Evolutionary conservation across 2,113 vertebrate genomes (phyloP).

Genomic region (Myotis brandtii): DNA sequence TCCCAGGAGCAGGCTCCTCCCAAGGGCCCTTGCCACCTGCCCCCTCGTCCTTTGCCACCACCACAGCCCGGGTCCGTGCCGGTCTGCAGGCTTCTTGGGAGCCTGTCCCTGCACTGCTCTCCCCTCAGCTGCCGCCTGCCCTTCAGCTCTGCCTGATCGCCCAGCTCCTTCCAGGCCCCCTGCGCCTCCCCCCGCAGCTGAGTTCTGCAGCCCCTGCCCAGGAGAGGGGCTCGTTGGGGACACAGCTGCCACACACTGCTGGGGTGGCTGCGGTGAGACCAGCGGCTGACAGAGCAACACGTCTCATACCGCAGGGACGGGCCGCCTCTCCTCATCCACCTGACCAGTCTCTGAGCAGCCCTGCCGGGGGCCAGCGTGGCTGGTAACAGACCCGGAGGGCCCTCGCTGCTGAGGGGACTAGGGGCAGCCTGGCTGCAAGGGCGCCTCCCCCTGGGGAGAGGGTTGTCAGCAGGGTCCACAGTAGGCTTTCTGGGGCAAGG

Average conservation of each 20-base stretch:
- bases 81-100: no score
- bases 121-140: not conserved
- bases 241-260: rapidly evolving
- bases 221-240: not conserved
- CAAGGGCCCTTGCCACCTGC: not conserved
- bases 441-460: not conserved
- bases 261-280: not conserved
- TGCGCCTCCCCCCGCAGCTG: not conserved
- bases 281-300: not conserved
- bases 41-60: not conserved
- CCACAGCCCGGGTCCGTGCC: not conserved
- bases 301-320: not conserved
- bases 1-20: no score
- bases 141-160: not conserved
- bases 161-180: not conserved
- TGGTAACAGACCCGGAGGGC: not conserved
- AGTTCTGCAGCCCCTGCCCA: not conserved
- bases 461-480: not conserved
- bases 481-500: not conserved
- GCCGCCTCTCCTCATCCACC: not conserved
- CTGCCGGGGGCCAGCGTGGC: not conserved
- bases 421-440: not conserved
- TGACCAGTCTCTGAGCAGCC: not conserved
- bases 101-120: not conserved
- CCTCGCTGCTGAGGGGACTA: not conserved